Conservation (phyloP, 2,113 vertebrate species). For the Zosterops lateralis region DNA sequence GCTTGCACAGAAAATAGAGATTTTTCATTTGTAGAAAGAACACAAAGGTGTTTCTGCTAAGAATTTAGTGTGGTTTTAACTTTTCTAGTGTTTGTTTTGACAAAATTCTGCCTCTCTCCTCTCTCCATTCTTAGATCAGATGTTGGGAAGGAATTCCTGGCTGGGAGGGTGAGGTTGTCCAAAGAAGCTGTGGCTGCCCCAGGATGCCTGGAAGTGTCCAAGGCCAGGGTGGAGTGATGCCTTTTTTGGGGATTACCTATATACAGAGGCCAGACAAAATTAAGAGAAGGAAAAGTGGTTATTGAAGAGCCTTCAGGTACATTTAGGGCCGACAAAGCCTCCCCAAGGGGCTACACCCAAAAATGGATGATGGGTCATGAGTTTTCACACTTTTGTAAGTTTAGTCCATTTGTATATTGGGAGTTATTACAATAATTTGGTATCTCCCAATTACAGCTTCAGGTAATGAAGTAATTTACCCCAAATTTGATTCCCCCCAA, state of each 20-base stretch:
- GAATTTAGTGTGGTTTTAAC: neutral
- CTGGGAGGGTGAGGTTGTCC: neutral
- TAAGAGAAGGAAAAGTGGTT: neutral
- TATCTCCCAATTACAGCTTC: neutral
- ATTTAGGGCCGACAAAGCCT: neutral
- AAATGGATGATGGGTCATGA: fast-evolving
- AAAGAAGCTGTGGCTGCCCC: neutral
- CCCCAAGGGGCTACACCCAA: neutral
- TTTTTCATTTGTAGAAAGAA: neutral
- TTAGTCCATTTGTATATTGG: neutral
- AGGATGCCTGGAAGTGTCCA: neutral
- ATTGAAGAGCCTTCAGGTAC: too few relatives aligned
- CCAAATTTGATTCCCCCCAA: neutral
- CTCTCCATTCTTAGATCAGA: neutral
- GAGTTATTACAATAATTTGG: too few relatives aligned
- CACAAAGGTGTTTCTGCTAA: neutral
- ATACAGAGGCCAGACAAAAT: neutral
- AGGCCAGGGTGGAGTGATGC: neutral
- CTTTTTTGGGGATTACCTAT: neutral
- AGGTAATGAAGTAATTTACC: neutral
- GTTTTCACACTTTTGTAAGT: neutral
- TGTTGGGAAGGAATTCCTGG: neutral
- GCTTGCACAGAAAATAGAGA: neutral
- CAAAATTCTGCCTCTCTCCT: neutral
- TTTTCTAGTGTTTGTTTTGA: neutral